Conservation (phyloP, 2,888 invertebrate genomes). For the Empis livida region DNA sequence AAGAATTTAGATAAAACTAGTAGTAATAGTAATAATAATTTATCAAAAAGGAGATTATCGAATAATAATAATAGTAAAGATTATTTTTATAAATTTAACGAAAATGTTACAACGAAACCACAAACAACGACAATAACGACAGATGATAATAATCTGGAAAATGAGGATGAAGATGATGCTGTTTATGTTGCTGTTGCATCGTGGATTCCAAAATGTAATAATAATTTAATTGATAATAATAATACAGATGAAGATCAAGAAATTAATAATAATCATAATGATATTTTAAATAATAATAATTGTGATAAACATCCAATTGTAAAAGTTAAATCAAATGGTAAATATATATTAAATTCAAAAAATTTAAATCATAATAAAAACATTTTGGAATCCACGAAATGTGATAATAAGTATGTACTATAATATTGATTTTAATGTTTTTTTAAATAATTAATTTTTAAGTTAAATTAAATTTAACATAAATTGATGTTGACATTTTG, state of each 20-base stretch:
- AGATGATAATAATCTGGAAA: neutral
- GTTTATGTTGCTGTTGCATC: slow-evolving; percentile 56
- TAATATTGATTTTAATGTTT: slow-evolving; percentile 1
- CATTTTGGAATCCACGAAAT: slow-evolving; percentile 34
- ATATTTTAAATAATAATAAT: no score
- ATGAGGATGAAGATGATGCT: slow-evolving; percentile 8
- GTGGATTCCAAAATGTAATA: slow-evolving; percentile 58
- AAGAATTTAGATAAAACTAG: neutral
- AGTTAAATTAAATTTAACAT: no score
- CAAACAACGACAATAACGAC: slow-evolving; percentile 10
- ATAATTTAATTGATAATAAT: neutral
- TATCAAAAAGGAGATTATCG: neutral
- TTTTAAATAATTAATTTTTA: no score
- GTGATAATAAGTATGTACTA: slow-evolving; percentile 30
- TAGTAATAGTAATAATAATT: neutral
- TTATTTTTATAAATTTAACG: slow-evolving; percentile 16
- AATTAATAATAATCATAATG: neutral
- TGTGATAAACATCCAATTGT: no score
- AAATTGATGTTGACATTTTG: no score
- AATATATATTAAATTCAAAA: neutral
- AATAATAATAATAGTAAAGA: slow-evolving; percentile 8
- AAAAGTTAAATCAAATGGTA: neutral
- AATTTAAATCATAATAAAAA: slow-evolving; percentile 9
- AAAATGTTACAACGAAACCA: slow-evolving; percentile 14
- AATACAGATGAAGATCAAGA: neutral